Percentiles rank a stretch among this genome's conserved stretches.
Evolutionary conservation across 2,888 invertebrate species (phyloP).

Genomic region (Petrolisthes cinctipes): DNA sequence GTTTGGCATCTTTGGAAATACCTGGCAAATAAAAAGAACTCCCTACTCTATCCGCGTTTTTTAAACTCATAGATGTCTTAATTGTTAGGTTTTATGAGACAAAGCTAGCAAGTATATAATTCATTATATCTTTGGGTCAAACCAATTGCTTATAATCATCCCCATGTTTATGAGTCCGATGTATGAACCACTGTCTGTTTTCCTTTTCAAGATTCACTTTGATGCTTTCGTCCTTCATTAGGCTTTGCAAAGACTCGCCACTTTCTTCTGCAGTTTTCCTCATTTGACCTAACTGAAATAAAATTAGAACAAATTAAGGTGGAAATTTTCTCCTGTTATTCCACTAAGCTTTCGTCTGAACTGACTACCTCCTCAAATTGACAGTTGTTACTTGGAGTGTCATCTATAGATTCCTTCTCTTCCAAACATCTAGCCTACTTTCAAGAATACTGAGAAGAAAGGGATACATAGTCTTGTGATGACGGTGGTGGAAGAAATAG

Average conservation of each 20-base stretch:
- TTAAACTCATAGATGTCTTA: background rate
- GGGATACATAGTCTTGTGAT: background rate
- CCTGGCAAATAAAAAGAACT: conserved; percentile 16
- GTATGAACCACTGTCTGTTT: background rate
- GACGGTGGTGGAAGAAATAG: background rate
- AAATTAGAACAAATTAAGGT: background rate
- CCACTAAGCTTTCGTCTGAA: background rate
- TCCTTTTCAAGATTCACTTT: background rate
- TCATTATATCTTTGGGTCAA: background rate
- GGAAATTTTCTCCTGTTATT: background rate
- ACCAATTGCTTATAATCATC: conserved; percentile 3
- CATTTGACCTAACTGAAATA: background rate
- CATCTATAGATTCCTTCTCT: background rate
- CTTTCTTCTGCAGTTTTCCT: background rate
- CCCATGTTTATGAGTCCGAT: background rate
- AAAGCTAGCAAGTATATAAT: background rate
- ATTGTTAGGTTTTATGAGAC: background rate
- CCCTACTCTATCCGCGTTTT: conserved; percentile 8
- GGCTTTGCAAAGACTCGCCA: background rate
- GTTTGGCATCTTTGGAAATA: background rate
- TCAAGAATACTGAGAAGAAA: background rate
- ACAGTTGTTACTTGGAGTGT: background rate
- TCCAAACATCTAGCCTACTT: background rate
- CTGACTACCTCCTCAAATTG: background rate
- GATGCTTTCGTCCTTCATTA: background rate